Evolutionary conservation across 2,113 vertebrate species (phyloP).

Genomic region (Gobio gobio): DNA sequence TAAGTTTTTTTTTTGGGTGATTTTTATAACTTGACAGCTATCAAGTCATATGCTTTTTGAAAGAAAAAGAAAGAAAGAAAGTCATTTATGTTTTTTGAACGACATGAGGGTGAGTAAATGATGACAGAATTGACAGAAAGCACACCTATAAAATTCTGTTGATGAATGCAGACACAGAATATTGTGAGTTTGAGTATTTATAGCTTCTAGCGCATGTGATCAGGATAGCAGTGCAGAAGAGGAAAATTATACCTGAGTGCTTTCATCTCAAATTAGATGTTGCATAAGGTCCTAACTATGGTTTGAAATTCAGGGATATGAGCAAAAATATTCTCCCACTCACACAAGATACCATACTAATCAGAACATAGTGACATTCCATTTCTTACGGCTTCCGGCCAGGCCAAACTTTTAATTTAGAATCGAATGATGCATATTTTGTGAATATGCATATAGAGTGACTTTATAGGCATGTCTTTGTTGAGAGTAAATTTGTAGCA

Average conservation of each 20-base stretch:
- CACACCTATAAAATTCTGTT: neutral
- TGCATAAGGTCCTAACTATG: neutral
- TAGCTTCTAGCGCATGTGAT: constrained; percentile 1
- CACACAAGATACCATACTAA: neutral
- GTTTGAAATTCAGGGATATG: constrained; percentile 28
- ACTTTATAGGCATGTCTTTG: constrained; percentile 28
- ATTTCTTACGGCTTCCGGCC: constrained; percentile 6
- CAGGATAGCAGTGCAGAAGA: neutral
- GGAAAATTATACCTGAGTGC: constrained; percentile 21
- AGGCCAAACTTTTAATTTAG: neutral
- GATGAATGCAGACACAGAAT: neutral
- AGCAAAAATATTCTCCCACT: neutral
- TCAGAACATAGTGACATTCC: neutral
- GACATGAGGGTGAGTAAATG: neutral
- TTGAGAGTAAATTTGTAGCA: neutral
- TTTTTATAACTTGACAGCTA: too few relatives aligned
- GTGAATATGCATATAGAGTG: neutral
- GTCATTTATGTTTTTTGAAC: neutral
- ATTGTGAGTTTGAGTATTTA: constrained; percentile 21
- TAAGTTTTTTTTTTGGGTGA: too few relatives aligned
- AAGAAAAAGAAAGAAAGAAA: neutral
- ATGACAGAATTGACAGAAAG: neutral
- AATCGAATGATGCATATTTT: neutral
- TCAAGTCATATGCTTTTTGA: too few relatives aligned
- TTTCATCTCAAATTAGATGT: constrained; percentile 28